Evolutionary conservation across 2,797 vertebrate species (phyloP).

Genomic region (Xiphophorus birchmanni): DNA sequence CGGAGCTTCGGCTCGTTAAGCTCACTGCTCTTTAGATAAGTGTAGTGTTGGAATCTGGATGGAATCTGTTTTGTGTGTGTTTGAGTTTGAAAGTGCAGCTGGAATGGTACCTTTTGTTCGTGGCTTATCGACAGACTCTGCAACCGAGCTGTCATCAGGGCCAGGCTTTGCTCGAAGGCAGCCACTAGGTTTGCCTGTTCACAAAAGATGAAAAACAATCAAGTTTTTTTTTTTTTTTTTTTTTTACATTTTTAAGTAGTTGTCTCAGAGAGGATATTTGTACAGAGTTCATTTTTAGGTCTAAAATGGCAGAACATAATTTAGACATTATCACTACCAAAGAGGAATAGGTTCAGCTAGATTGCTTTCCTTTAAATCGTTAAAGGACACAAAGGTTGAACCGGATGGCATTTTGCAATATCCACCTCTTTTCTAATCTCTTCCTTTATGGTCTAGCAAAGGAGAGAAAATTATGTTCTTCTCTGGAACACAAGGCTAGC

Average conservation of each 20-base stretch:
- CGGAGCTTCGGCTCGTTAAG: slow-evolving; percentile 7
- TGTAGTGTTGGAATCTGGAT: slow-evolving; percentile 33
- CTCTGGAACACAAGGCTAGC: slow-evolving; percentile 22
- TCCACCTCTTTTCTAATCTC: slow-evolving; percentile 48
- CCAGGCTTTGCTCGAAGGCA: slow-evolving; percentile 94
- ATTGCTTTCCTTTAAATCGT: slow-evolving; percentile 21
- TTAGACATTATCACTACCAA: neutral
- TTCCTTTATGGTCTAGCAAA: slow-evolving; percentile 26
- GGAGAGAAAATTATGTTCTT: slow-evolving; percentile 34
- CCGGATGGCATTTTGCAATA: slow-evolving; percentile 35
- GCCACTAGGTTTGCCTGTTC: slow-evolving; percentile 94
- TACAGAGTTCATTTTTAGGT: neutral
- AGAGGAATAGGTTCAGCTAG: slow-evolving; percentile 5
- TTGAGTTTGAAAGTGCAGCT: slow-evolving; percentile 23
- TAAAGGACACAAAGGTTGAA: slow-evolving; percentile 42
- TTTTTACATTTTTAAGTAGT: neutral
- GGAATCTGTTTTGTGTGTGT: slow-evolving; percentile 31
- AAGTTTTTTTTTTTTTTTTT: neutral
- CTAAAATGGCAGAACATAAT: neutral
- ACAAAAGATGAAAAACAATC: slow-evolving; percentile 29
- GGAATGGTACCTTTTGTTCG: slow-evolving; percentile 89
- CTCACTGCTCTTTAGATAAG: slow-evolving; percentile 8
- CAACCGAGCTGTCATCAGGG: slow-evolving; percentile 93
- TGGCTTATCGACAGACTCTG: slow-evolving; percentile 90
- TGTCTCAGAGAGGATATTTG: neutral